Percentiles rank a stretch among this genome's conserved stretches.
These are phyloP conservation scores for Drosophila kokeensis DNA, from an alignment of 2,888 invertebrate species.

Conservation along the genomic window DNA sequence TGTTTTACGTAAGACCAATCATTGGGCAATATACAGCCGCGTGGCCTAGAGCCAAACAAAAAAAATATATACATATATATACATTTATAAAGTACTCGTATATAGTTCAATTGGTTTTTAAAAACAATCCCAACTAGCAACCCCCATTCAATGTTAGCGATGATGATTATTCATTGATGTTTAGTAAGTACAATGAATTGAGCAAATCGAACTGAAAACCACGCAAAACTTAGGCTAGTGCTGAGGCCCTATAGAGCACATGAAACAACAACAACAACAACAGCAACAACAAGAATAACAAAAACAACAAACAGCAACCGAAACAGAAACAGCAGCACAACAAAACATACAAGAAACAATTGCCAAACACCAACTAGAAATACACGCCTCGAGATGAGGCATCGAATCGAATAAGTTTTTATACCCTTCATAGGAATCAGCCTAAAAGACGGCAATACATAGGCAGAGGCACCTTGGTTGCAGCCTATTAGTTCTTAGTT, in stretches of 20 bases:
- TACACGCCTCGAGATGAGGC: slow-evolving; percentile 24
- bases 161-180: slow-evolving; percentile 53
- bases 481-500: slow-evolving; percentile 9
- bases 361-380: slow-evolving; percentile 18
- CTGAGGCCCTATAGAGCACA: slow-evolving; percentile 73
- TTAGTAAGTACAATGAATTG: slow-evolving; percentile 64
- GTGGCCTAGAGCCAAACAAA: slow-evolving; percentile 31
- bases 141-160: slow-evolving; percentile 32
- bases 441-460: slow-evolving; percentile 45
- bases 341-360: slow-evolving; percentile 10
- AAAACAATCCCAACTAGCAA: slow-evolving; percentile 14
- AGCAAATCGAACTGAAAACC: slow-evolving; percentile 12
- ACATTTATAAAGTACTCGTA: slow-evolving; percentile 32
- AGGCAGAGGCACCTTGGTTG: slow-evolving; percentile 44
- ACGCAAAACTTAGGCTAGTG: slow-evolving; percentile 56
- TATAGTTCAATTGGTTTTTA: slow-evolving; percentile 37
- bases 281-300: slow-evolving; percentile 27
- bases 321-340: slow-evolving; percentile 9
- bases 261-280: slow-evolving; percentile 29
- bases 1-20: slow-evolving; percentile 53
- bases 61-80: neutral
- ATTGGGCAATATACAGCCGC: slow-evolving; percentile 48
- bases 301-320: slow-evolving; percentile 28
- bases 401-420: slow-evolving; percentile 62
- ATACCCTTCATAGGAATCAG: slow-evolving; percentile 69